phyloP scores from a whole-genome alignment of 2,888 invertebrate genomes.

The Idaea straminata region DNA sequence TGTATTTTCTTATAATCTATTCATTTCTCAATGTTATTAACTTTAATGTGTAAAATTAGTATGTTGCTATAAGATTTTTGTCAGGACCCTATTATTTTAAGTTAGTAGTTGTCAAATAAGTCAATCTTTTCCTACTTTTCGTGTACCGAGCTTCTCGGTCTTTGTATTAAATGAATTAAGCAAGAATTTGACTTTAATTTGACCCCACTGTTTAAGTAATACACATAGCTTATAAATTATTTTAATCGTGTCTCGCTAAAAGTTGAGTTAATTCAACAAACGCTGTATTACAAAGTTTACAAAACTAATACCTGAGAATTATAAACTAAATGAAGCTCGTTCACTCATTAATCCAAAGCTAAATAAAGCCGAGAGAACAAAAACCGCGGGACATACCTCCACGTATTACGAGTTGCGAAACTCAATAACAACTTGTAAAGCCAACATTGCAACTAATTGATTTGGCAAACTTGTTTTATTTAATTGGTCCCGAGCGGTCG shows the following conservation, averaged over 20 bases:
- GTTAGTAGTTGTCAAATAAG: too few relatives aligned
- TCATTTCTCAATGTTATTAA: too few relatives aligned
- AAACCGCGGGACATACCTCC: conserved; percentile 24
- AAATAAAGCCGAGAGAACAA: conserved; percentile 27
- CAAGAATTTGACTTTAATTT: too few relatives aligned
- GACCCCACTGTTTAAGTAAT: too few relatives aligned
- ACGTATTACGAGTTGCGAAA: conserved; percentile 56
- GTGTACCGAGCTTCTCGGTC: too few relatives aligned
- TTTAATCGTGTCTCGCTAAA: background rate
- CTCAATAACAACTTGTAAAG: conserved; percentile 64
- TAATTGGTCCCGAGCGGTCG: conserved; percentile 56
- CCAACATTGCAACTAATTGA: conserved; percentile 68
- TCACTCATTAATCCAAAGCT: conserved; percentile 23
- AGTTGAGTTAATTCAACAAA: background rate
- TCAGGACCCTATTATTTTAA: too few relatives aligned
- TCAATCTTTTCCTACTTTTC: too few relatives aligned
- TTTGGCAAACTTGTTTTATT: conserved; percentile 67
- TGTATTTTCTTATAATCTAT: too few relatives aligned
- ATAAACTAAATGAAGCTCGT: conserved; percentile 17
- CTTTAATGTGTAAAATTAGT: too few relatives aligned
- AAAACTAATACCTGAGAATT: conserved; percentile 29
- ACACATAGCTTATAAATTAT: background rate
- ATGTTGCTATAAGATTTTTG: too few relatives aligned
- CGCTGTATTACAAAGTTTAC: conserved; percentile 10
- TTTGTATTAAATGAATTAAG: too few relatives aligned